A percentile compares a stretch with the other conserved stretches of the same genome.
These are phyloP conservation scores for Umimayanthus chanpuru DNA, from an alignment of 92 coral and sea anemone genomes.

Conservation along the genomic window DNA sequence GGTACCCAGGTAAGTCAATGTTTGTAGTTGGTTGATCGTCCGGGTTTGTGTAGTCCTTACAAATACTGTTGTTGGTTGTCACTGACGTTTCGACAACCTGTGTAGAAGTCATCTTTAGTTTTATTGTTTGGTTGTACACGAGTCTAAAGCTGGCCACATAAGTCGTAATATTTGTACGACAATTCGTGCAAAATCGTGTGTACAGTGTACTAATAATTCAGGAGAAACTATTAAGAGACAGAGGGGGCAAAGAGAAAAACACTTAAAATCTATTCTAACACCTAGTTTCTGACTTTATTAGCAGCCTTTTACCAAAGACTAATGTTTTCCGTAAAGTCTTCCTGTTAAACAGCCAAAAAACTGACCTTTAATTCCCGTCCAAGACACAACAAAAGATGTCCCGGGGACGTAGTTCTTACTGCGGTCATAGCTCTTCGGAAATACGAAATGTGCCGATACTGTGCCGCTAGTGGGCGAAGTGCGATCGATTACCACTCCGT, in stretches of 20 bases:
- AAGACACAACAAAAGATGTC: constrained; percentile 74
- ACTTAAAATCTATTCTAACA: no score
- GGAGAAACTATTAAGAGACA: not conserved
- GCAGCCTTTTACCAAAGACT: not conserved
- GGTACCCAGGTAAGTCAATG: no score
- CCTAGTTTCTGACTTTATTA: not conserved
- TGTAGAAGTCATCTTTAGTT: no score
- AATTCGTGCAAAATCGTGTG: no score
- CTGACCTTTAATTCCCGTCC: constrained; percentile 82
- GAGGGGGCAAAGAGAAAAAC: not conserved
- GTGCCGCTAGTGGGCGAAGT: constrained; percentile 83
- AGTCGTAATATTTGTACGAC: no score
- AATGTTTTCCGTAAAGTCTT: not conserved
- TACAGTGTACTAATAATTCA: not conserved
- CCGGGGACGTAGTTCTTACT: constrained; percentile 77
- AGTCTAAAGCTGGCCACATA: no score
- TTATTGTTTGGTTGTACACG: no score
- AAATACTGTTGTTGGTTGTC: no score
- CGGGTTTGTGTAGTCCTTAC: no score
- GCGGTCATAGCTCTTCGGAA: constrained; percentile 87
- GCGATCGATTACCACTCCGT: constrained; percentile 90
- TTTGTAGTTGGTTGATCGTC: no score
- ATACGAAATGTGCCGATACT: constrained; percentile 79
- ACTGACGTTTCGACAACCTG: no score
- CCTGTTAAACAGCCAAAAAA: not conserved